Base-by-base conservation (phyloP, 30 jellyfish, hydroid and myxozoan species). In the Clytia hemisphaerica region DNA sequence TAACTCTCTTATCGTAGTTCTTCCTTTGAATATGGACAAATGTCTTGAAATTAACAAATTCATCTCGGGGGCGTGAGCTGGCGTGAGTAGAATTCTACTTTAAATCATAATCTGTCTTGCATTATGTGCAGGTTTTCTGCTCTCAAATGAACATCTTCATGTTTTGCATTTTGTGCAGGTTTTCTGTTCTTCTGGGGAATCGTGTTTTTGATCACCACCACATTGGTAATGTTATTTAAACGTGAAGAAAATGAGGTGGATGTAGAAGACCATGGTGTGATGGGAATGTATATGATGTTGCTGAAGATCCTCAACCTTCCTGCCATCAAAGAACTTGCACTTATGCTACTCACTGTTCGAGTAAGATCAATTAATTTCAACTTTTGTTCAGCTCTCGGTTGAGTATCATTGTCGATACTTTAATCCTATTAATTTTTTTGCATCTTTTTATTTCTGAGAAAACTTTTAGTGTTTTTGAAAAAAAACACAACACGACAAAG, bases 111-210 rank as follows among this genome's bases (percentile, higher is more conserved):
- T 40, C n/a, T 40, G 16, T 10, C 53, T 40, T 7, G 16, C n/a
- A 7, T 40, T 40, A 10, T 16, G 53, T 40, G 15, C 53, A 40
- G 16, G 16, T 7, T 16, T 7, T 10, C 15, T 7, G 15, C 53
- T 40, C 16, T 7, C 10, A 10, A 40, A 40, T 10, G 10, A 40
- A 7, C 14, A 40, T 40, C 14, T 40, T 40, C 14, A 40, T 40
- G 53, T 24, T 51, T 51, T 22, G 21, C 24, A 22, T 14, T 22
- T 19, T 53, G 48, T 69, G 67, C 87, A 71, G 81, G 95, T 31
- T 91, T 91, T 58, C 81, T 91, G 32, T 91, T 83, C 77, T 82
- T 82, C 53, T 91, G 99, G 99, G 95, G 95, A 30, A 63, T 83
- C 19, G 88, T 82, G 16, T 91, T 91, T 50, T 59, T 91, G 37